Evolutionary conservation across 2,888 invertebrate genomes (phyloP), one percentile per base, ranked within the genome.

Genomic region (Phytoseiulus persimilis): DNA sequence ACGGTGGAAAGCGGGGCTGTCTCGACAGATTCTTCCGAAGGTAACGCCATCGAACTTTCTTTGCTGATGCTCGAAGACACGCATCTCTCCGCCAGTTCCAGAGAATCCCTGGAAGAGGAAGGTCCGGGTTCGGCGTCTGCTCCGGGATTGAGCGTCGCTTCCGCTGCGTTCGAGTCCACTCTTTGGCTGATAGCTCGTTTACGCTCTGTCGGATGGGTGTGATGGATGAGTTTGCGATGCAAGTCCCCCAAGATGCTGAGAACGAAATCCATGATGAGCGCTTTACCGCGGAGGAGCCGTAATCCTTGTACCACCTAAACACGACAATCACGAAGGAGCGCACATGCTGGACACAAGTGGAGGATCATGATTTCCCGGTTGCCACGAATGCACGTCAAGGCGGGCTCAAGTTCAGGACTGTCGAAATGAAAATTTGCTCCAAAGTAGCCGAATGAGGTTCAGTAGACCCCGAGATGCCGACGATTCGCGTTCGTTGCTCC

Each of bases 1-100:
- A 32, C 33, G 0, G 45, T 45, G 87, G 87, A 87, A 87, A 87
- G 87, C 87, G 87, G 87, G 11, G 87, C 87, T 87, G 87, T 87
- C 87, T 33, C 45, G 2, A 87, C 32, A 0, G 87, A 87, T 87
- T 87, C 87, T 39, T 87, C 87, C 14, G 87, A 87, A 6, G 87
- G 87, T 33, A 87, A n/a, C 18, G 45, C 87, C 32, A 87, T 39
- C 87, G 87, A 87, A 33, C 87, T 87, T 9, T 87, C 87, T 33
- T 87, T 87, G 14, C 87, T 87, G 33, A 87, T 87, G 87, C 87
- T 87, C 6, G 87, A 87, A n/a, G 87, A 31, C 6, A 11, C 6
- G 0, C 87, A 23, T n/a, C 87, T 3, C n/a, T 87, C 87, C 33
- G 32, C 18, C 11, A 87, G 87, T 23, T 87, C 87, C 6, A 87